These are phyloP conservation scores for Brachyptera putata DNA, from an alignment of 2,888 invertebrate species.

Conservation along the genomic window DNA sequence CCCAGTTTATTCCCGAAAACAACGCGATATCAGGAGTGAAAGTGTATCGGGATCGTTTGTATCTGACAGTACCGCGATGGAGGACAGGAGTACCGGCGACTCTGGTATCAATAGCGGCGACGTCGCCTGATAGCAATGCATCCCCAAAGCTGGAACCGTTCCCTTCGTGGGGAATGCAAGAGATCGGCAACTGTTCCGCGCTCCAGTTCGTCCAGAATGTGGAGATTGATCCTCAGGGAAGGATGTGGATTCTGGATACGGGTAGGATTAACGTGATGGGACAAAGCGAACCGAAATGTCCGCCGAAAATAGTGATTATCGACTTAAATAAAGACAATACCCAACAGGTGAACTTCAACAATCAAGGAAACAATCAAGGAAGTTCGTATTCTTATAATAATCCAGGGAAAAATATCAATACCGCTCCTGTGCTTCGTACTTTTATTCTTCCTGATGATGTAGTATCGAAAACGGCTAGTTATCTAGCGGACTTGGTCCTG, in stretches of 20 bases:
- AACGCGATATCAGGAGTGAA: constrained; percentile 74
- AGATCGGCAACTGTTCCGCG: constrained; percentile 60
- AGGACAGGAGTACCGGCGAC: constrained; percentile 74
- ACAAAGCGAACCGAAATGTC: constrained; percentile 50
- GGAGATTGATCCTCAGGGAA: constrained; percentile 65
- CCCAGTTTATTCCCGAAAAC: constrained; percentile 64
- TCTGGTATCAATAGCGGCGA: constrained; percentile 62
- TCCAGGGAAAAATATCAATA: background rate
- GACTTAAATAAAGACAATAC: constrained; percentile 52
- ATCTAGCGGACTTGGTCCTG: constrained; percentile 68
- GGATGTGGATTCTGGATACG: constrained; percentile 66
- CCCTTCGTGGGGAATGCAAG: constrained; percentile 67
- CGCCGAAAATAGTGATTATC: constrained; percentile 63
- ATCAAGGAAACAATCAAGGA: background rate
- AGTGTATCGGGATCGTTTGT: constrained; percentile 64
- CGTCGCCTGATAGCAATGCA: constrained; percentile 52
- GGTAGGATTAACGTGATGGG: constrained; percentile 55
- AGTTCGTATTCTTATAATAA: background rate
- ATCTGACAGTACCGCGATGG: constrained; percentile 70
- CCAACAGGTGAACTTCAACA: background rate
- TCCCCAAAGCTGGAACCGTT: constrained; percentile 69
- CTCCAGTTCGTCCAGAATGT: constrained; percentile 72
- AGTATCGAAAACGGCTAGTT: constrained; percentile 54
- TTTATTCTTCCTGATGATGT: constrained; percentile 60
- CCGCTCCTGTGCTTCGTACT: constrained; percentile 49